phyloP scores from a whole-genome alignment of 2,113 vertebrate genomes.

The Fregata magnificens region DNA sequence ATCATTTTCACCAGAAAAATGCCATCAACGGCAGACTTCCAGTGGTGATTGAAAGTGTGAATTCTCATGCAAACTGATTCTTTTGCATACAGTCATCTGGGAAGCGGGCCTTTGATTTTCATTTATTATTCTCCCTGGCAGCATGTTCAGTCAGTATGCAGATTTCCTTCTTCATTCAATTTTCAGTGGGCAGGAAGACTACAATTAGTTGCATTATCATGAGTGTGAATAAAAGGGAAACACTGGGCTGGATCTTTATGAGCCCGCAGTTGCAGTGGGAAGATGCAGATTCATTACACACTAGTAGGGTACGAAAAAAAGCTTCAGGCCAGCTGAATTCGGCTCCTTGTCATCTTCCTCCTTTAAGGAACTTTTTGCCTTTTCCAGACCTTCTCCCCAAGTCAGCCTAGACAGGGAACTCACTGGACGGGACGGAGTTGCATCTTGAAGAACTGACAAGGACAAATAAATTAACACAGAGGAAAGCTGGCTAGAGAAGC shows the following conservation, averaged over 20 bases:
- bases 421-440: neutral
- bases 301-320: neutral
- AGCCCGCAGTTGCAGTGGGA: neutral
- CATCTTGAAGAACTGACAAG: neutral
- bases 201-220: conserved; percentile 57
- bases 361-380: neutral
- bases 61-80: conserved; percentile 35
- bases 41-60: neutral
- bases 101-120: conserved; percentile 35
- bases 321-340: neutral
- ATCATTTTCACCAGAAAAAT: conserved; percentile 18
- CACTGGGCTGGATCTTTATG: neutral
- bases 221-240: conserved; percentile 21
- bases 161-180: conserved; percentile 50
- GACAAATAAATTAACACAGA: neutral
- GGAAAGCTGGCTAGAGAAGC: neutral
- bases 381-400: neutral
- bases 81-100: conserved; percentile 39
- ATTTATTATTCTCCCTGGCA: conserved; percentile 54
- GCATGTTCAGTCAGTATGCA: conserved; percentile 42
- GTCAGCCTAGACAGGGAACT: neutral
- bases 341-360: neutral
- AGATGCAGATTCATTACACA: neutral
- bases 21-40: neutral
- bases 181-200: conserved; percentile 50